Conservation (phyloP, 2,113 vertebrate genomes). For the Thunnus thynnus region DNA sequence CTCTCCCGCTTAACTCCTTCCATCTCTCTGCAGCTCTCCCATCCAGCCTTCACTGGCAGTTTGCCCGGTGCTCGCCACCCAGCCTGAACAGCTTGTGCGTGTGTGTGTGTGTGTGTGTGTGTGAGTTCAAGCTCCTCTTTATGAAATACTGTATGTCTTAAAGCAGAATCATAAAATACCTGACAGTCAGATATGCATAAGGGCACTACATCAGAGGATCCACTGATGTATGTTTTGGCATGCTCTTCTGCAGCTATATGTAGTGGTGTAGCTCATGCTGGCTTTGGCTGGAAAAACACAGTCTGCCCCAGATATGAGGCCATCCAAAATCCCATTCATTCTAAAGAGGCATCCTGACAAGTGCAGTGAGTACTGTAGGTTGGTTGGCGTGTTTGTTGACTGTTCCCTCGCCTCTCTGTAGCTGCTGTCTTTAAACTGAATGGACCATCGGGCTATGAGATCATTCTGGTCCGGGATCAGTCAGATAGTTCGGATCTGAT, state of each 20-base stretch:
- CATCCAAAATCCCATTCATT: slow-evolving; percentile 40
- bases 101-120: slow-evolving; percentile 15
- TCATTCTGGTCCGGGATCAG: slow-evolving; percentile 8
- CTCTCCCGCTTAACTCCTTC: slow-evolving; percentile 67
- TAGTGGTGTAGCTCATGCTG: slow-evolving; percentile 42
- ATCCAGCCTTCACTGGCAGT: slow-evolving; percentile 46
- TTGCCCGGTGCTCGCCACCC: slow-evolving; percentile 50
- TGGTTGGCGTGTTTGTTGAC: slow-evolving; percentile 41
- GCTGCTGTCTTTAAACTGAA: neutral
- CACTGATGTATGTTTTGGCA: slow-evolving; percentile 55
- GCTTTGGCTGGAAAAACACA: slow-evolving; percentile 38
- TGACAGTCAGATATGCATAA: slow-evolving; percentile 54
- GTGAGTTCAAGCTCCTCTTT: slow-evolving; percentile 43
- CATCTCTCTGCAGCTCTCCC: slow-evolving; percentile 47
- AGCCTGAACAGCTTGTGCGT: slow-evolving; percentile 55
- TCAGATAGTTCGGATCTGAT: slow-evolving; percentile 7
- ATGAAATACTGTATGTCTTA: slow-evolving; percentile 54
- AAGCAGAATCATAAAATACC: slow-evolving; percentile 61
- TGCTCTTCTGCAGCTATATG: slow-evolving; percentile 39
- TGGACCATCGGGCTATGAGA: slow-evolving; percentile 20
- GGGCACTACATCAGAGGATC: slow-evolving; percentile 57
- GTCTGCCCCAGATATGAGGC: slow-evolving; percentile 54
- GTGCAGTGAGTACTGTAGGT: slow-evolving; percentile 27
- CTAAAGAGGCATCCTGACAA: slow-evolving; percentile 46
- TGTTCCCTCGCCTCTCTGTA: slow-evolving; percentile 7